phyloP scores from a whole-genome alignment of 2,797 vertebrate genomes.

The Lophura swinhoii region DNA sequence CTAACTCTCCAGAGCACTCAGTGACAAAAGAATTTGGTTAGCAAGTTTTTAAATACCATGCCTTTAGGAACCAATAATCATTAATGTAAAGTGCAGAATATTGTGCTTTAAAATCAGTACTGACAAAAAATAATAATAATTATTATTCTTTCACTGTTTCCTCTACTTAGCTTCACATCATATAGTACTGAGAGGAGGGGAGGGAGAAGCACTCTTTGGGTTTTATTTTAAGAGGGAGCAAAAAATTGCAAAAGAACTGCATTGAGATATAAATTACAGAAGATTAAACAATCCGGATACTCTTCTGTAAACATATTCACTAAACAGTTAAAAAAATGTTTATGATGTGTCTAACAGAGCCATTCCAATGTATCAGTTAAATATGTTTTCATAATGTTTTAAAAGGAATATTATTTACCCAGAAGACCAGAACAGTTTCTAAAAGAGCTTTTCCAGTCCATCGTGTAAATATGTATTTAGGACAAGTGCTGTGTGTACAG shows the following conservation, averaged over 20 bases:
- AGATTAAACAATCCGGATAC: slow-evolving; percentile 18
- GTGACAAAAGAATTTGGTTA: neutral
- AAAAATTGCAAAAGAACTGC: neutral
- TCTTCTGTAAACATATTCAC: slow-evolving; percentile 3
- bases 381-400: slow-evolving; percentile 70
- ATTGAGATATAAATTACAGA: neutral
- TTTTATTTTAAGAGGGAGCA: neutral
- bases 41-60: neutral
- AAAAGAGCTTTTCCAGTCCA: slow-evolving; percentile 60
- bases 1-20: neutral
- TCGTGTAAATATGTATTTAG: slow-evolving; percentile 77
- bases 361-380: slow-evolving; percentile 63
- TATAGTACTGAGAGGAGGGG: neutral
- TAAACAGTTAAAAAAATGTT: slow-evolving; percentile 48
- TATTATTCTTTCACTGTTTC: neutral
- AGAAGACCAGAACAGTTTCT: slow-evolving; percentile 63
- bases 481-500: slow-evolving; percentile 70
- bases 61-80: neutral
- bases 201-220: neutral
- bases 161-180: neutral
- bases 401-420: slow-evolving; percentile 66
- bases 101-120: fast-evolving
- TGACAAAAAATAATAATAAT: neutral
- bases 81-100: neutral
- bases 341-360: slow-evolving; percentile 46